Percentiles rank a stretch among this genome's conserved stretches.
These are phyloP conservation scores for Nipponacmea schrenckii DNA, from an alignment of 2,888 invertebrate species.

Conservation along the genomic window DNA sequence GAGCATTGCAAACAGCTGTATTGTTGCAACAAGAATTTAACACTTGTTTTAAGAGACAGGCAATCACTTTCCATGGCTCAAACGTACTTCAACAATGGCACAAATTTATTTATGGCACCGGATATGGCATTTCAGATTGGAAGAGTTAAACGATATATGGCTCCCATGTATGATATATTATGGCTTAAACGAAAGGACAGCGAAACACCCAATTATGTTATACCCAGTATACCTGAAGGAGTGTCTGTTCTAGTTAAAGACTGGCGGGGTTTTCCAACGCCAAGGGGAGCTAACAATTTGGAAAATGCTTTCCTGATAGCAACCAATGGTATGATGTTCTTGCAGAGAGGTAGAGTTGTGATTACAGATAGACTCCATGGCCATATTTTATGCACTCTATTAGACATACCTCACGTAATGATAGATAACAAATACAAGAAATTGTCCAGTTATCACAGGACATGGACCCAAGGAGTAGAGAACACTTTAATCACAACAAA, in stretches of 20 bases:
- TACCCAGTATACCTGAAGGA: conserved; percentile 16
- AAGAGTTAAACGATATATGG: conserved; percentile 19
- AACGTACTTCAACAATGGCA: conserved; percentile 19
- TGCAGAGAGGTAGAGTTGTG: conserved; percentile 35
- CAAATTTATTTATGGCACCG: conserved; percentile 27
- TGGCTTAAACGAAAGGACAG: conserved; percentile 30
- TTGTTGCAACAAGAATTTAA: conserved; percentile 20
- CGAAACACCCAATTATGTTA: conserved; percentile 19
- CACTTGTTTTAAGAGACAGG: conserved; percentile 25
- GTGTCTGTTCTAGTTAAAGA: conserved; percentile 21
- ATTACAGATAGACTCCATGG: conserved; percentile 38
- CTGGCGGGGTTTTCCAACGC: conserved; percentile 28
- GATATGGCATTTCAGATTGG: conserved; percentile 35
- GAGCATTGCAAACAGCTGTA: conserved; percentile 11
- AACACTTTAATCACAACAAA: conserved; percentile 27
- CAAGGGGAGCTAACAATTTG: conserved; percentile 19
- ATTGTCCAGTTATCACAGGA: conserved; percentile 23
- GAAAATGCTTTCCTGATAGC: conserved; percentile 28
- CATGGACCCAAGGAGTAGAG: conserved; percentile 28
- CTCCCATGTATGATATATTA: conserved; percentile 26
- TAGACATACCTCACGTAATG: conserved; percentile 34
- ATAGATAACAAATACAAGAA: conserved; percentile 30
- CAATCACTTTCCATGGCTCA: conserved; percentile 18
- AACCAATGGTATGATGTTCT: conserved; percentile 29
- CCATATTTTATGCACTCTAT: conserved; percentile 29